phyloP scores from a whole-genome alignment of 2,113 vertebrate genomes.

The Rhinogobius similis region DNA sequence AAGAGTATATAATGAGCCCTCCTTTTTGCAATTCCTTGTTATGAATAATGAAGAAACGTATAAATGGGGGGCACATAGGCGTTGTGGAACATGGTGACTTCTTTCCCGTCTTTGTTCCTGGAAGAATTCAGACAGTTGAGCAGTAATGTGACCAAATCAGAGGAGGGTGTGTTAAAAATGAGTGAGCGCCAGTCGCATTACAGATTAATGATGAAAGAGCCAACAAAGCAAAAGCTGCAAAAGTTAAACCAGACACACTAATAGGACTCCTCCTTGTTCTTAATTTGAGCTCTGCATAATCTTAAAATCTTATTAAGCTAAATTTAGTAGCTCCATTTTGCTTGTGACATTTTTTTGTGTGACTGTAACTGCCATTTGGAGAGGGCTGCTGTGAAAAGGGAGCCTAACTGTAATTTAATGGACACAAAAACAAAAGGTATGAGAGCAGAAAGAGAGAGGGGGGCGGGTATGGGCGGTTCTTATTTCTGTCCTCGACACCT shows the following conservation, averaged over 20 bases:
- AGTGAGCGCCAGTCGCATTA: conserved; percentile 20
- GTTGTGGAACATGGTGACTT: conserved; percentile 49
- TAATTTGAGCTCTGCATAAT: conserved; percentile 14
- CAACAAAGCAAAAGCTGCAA: conserved; percentile 8
- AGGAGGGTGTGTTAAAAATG: conserved; percentile 30
- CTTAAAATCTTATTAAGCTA: conserved; percentile 17
- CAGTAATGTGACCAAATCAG: conserved; percentile 45
- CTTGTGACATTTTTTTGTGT: conserved; percentile 15
- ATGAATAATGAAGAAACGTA: conserved; percentile 72
- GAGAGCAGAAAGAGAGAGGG: not conserved
- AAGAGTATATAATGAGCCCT: conserved; percentile 74
- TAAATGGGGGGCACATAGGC: conserved; percentile 57
- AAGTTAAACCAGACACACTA: conserved; percentile 17
- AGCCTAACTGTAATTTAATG: conserved; percentile 16
- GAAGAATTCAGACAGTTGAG: conserved; percentile 52
- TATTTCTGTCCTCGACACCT: conserved; percentile 56
- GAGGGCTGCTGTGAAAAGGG: conserved; percentile 11
- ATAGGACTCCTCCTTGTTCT: not conserved
- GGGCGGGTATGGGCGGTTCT: conserved; percentile 5
- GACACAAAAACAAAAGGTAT: conserved; percentile 20
- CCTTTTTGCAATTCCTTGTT: conserved; percentile 64
- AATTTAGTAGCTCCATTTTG: conserved; percentile 19
- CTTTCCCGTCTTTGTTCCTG: conserved; percentile 49
- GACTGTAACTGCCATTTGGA: conserved; percentile 18
- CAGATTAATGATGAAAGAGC: conserved; percentile 18